phyloP scores from a whole-genome alignment of 1,140 invertebrate genomes.

The Marisa cornuarietis region DNA sequence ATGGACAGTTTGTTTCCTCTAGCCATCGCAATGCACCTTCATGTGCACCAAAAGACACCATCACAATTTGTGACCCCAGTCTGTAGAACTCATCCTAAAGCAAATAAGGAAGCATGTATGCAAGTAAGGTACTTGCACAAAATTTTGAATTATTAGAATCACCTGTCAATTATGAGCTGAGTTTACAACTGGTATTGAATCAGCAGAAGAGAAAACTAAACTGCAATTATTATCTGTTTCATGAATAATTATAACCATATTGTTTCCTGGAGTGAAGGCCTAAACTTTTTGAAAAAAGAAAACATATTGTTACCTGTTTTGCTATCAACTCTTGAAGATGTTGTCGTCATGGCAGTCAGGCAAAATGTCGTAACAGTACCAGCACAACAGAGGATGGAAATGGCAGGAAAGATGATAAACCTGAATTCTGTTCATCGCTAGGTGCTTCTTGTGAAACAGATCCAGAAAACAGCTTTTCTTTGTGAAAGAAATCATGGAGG shows the following conservation, averaged over 20 bases:
- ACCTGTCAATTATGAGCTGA: neutral
- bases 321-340: constrained; percentile 45
- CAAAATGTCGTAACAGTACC: constrained; percentile 57
- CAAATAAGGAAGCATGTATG: neutral
- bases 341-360: constrained; percentile 61
- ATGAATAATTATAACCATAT: no score
- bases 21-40: constrained; percentile 54
- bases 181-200: neutral
- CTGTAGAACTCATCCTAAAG: constrained; percentile 39
- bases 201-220: neutral
- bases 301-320: constrained; percentile 30
- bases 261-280: no score
- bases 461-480: neutral
- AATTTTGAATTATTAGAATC: neutral
- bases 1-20: constrained; percentile 47
- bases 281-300: no score
- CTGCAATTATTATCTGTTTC: no score
- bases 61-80: constrained; percentile 32
- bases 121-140: no score
- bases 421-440: neutral
- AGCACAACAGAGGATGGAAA: constrained; percentile 36
- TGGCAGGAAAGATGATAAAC: neutral
- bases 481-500: constrained; percentile 31
- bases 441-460: neutral
- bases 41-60: constrained; percentile 51